Evolutionary conservation across 2,113 vertebrate species (phyloP).

Genomic region (Leptosomus discolor): DNA sequence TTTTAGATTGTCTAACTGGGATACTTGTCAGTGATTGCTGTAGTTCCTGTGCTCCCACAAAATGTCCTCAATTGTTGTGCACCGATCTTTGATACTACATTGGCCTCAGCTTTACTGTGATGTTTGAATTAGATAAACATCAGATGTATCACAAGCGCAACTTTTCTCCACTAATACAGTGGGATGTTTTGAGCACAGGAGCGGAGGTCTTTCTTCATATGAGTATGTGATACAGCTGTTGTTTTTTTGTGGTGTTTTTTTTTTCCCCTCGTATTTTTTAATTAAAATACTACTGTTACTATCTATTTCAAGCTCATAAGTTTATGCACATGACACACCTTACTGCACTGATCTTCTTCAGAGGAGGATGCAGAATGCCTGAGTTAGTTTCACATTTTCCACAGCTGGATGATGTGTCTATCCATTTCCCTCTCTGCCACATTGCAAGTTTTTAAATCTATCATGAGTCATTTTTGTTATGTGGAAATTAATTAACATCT

Average conservation of each 20-base stretch:
- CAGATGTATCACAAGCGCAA: background rate
- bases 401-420: background rate
- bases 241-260: background rate
- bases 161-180: background rate
- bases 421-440: background rate
- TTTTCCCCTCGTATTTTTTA: too few relatives aligned
- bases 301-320: background rate
- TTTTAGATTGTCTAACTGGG: background rate
- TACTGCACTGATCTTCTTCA: background rate
- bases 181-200: background rate
- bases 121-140: background rate
- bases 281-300: background rate
- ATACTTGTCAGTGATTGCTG: background rate
- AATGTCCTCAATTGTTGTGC: background rate
- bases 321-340: background rate
- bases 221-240: background rate
- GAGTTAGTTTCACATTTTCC: background rate
- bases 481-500: constrained; percentile 1
- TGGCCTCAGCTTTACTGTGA: background rate
- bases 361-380: background rate
- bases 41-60: background rate
- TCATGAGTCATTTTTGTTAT: background rate
- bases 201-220: background rate
- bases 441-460: background rate
- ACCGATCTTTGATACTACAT: background rate